These are phyloP conservation scores for Morone saxatilis DNA, from an alignment of 2,113 vertebrate genomes.

Conservation along the genomic window DNA sequence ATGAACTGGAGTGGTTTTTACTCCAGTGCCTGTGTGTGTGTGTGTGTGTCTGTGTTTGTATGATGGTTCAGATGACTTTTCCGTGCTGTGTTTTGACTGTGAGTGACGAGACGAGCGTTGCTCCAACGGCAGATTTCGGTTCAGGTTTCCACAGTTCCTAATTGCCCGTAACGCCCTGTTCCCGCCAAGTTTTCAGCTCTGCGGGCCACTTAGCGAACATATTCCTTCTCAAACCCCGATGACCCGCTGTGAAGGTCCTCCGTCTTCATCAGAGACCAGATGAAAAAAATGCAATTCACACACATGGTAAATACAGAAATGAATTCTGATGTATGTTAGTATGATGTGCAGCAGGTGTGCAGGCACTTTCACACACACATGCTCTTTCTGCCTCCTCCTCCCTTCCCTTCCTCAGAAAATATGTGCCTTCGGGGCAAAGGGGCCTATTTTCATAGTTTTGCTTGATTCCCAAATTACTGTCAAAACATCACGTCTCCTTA, in stretches of 20 bases:
- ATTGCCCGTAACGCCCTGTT: constrained; percentile 70
- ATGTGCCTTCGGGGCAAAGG: constrained; percentile 56
- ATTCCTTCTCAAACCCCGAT: constrained; percentile 28
- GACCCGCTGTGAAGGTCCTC: constrained; percentile 9
- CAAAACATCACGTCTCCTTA: constrained; percentile 68
- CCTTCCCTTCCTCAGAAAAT: constrained; percentile 35
- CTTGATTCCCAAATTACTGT: constrained; percentile 77
- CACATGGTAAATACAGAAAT: neutral
- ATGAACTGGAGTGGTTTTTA: constrained; percentile 49
- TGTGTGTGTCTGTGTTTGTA: constrained; percentile 5
- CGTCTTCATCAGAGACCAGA: constrained; percentile 19
- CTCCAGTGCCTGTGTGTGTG: constrained; percentile 24
- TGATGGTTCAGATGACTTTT: constrained; percentile 49
- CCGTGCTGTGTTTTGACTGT: constrained; percentile 59
- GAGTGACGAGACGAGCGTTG: constrained; percentile 43
- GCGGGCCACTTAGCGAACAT: constrained; percentile 44
- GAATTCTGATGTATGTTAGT: neutral
- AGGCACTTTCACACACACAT: constrained; percentile 20
- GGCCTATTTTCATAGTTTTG: constrained; percentile 59
- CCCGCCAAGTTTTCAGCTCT: constrained; percentile 46
- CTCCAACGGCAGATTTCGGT: constrained; percentile 49
- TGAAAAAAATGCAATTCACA: constrained; percentile 7
- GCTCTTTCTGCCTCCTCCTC: constrained; percentile 10
- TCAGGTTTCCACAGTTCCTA: constrained; percentile 76
- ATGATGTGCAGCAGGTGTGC: constrained; percentile 48